phyloP scores from a whole-genome alignment of 2,113 vertebrate species.

The Oreochromis niloticus region DNA sequence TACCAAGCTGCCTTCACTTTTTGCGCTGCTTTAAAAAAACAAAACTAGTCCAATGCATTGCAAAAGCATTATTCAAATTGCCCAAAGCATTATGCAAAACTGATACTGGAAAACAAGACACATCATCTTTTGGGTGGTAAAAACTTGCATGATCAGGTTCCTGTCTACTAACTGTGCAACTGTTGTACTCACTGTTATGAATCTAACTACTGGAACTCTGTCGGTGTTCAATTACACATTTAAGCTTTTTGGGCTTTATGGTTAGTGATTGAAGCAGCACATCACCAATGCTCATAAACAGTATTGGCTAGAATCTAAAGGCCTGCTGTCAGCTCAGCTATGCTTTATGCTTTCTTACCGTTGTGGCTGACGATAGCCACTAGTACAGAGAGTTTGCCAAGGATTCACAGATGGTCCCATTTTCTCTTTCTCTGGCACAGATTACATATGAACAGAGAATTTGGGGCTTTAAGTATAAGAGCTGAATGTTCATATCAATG shows the following conservation, averaged over 20 bases:
- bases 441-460: constrained; percentile 35
- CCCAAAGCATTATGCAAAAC: neutral
- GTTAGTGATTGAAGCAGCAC: neutral
- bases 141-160: neutral
- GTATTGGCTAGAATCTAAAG: neutral
- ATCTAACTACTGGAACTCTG: neutral
- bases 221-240: neutral
- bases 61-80: neutral
- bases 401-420: constrained; percentile 50
- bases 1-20: neutral
- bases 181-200: neutral
- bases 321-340: neutral
- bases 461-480: neutral
- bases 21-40: neutral
- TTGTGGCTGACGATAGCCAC: neutral
- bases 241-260: neutral
- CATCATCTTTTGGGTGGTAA: neutral
- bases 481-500: neutral
- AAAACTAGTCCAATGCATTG: neutral
- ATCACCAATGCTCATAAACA: neutral
- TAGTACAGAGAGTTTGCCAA: constrained; percentile 10
- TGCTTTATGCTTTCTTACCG: neutral
- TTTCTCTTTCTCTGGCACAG: constrained; percentile 34
- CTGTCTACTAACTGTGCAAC: neutral
- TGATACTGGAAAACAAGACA: neutral